phyloP scores from a whole-genome alignment of 2,113 vertebrate species.

The Haemorhous mexicanus region DNA sequence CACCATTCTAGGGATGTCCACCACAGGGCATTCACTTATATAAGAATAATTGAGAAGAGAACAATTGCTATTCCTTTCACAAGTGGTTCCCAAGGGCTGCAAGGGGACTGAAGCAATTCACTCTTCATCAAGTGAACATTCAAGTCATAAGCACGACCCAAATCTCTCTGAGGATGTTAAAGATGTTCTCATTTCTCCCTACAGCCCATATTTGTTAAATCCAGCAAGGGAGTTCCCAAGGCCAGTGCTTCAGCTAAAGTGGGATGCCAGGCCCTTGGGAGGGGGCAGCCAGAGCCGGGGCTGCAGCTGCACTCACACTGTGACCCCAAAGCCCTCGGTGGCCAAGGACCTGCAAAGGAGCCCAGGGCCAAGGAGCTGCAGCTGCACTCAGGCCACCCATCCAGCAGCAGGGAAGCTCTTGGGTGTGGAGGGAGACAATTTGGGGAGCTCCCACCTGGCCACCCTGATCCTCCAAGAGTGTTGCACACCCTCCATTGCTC shows the following conservation, averaged over 20 bases:
- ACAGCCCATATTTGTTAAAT: not conserved
- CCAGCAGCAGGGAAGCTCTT: not conserved
- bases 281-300: not conserved
- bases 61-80: slow-evolving; percentile 33
- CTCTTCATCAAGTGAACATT: slow-evolving; percentile 29
- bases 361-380: not conserved
- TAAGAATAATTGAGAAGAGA: slow-evolving; percentile 25
- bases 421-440: fast-evolving
- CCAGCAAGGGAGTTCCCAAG: not conserved
- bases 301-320: fast-evolving
- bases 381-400: not conserved
- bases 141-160: not conserved
- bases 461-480: not conserved
- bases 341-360: not conserved
- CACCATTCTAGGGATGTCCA: not conserved
- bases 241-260: fast-evolving
- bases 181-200: slow-evolving; percentile 3
- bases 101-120: not conserved
- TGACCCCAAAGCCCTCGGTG: not conserved
- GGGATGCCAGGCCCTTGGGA: not conserved
- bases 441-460: not conserved
- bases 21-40: not conserved
- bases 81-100: slow-evolving; percentile 31
- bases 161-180: not conserved
- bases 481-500: not conserved